phyloP scores from a whole-genome alignment of 2,113 vertebrate genomes.

The Cynopterus brachyotis region DNA sequence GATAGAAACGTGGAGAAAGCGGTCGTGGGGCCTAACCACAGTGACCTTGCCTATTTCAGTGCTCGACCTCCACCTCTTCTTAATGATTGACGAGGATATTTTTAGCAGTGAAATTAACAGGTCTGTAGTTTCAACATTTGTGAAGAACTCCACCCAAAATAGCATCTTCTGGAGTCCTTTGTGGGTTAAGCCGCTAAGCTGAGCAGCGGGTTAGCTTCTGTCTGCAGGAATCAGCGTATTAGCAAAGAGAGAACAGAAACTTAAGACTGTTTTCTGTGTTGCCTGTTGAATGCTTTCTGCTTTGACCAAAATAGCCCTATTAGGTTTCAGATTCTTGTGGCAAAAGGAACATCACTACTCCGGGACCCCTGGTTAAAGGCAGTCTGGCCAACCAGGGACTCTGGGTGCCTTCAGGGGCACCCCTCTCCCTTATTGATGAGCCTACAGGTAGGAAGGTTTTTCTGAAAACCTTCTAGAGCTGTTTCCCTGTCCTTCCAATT shows the following conservation, averaged over 20 bases:
- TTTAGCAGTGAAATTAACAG: not conserved
- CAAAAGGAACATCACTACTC: not conserved
- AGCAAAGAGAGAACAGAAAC: slow-evolving; percentile 1
- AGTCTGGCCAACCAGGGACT: not conserved
- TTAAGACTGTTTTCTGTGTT: not conserved
- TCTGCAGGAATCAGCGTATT: not conserved
- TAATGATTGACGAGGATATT: not conserved
- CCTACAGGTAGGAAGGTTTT: not conserved
- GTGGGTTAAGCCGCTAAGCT: not conserved
- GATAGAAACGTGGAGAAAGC: accelerated
- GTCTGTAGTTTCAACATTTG: not conserved
- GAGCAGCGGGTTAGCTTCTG: not conserved
- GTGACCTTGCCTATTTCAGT: not conserved
- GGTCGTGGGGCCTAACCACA: not conserved
- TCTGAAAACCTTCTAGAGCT: not conserved
- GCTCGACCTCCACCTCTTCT: not conserved
- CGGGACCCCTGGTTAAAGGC: not conserved
- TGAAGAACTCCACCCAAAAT: not conserved
- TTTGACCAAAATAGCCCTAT: not conserved
- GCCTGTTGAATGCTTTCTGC: not conserved
- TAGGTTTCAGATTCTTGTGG: not conserved
- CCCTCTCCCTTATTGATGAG: not conserved
- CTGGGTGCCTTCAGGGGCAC: not conserved
- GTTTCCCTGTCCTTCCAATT: not conserved
- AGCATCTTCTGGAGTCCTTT: not conserved